Conservation (phyloP, 35 echinoderm and acorn worm genomes). For the Diadema setosum region DNA sequence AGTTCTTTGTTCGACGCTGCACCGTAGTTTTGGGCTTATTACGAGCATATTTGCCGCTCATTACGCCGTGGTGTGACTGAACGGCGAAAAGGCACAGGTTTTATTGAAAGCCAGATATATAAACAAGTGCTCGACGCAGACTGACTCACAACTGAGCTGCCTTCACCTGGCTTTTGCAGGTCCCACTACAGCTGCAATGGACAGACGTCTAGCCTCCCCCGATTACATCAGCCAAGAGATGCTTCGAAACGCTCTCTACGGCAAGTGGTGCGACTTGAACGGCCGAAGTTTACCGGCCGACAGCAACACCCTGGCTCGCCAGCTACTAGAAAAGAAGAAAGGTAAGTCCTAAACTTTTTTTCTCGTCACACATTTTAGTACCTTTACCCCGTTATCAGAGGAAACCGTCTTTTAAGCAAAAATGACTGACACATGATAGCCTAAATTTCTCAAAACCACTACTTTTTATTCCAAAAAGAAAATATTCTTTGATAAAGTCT, state of each 20-base stretch:
- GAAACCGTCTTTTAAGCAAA: too few species aligned
- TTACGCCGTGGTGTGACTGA: constrained; percentile 57
- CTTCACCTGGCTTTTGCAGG: constrained; percentile 11
- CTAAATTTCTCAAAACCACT: too few species aligned
- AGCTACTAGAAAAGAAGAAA: constrained; percentile 88
- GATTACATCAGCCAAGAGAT: constrained; percentile 82
- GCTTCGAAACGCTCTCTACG: constrained; percentile 92
- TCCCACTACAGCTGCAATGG: constrained; percentile 16
- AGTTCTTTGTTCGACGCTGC: constrained; percentile 69
- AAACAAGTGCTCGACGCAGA: constrained; percentile 52
- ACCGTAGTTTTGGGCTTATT: constrained; percentile 68
- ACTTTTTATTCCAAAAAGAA: too few species aligned
- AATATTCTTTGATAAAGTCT: too few species aligned
- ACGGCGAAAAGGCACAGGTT: constrained; percentile 42
- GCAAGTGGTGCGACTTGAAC: constrained; percentile 94
- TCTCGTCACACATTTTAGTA: too few species aligned
- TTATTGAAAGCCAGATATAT: constrained; percentile 54
- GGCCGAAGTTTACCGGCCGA: constrained; percentile 79
- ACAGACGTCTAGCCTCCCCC: constrained; percentile 19
- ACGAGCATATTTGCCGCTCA: constrained; percentile 88
- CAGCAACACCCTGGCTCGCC: constrained; percentile 59
- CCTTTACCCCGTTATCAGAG: too few species aligned
- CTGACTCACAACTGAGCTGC: constrained; percentile 18
- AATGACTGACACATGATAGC: too few species aligned
- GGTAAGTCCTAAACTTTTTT: constrained; percentile 52